phyloP scores from a whole-genome alignment of 2,797 vertebrate genomes.

The Serranus cabrilla region DNA sequence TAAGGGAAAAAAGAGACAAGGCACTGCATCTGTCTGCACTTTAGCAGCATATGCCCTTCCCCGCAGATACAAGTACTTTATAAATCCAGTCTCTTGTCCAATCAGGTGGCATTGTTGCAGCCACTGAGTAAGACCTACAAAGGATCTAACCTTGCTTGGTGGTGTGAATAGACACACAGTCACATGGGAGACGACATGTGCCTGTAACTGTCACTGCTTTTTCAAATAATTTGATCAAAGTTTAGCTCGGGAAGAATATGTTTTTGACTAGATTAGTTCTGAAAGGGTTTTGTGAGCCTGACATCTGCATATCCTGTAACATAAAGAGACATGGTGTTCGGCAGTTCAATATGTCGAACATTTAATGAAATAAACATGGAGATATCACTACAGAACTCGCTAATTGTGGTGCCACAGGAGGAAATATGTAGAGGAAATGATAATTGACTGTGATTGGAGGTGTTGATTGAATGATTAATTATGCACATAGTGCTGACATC shows the following conservation, averaged over 20 bases:
- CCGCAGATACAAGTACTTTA: conserved; percentile 21
- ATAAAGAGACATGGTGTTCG: too few species aligned
- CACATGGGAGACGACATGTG: not conserved
- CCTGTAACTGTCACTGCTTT: not conserved
- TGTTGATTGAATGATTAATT: not conserved
- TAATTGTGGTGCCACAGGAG: not conserved
- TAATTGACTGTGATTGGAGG: not conserved
- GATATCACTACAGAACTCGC: not conserved
- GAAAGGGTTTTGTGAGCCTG: too few species aligned
- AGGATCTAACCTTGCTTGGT: not conserved
- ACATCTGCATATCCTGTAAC: too few species aligned
- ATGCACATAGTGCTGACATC: not conserved
- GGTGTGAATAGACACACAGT: not conserved
- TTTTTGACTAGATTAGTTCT: too few species aligned
- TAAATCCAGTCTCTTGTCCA: conserved; percentile 4
- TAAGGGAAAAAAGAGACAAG: conserved; percentile 12
- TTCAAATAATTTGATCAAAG: too few species aligned
- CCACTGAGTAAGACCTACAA: conserved; percentile 6
- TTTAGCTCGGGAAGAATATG: too few species aligned
- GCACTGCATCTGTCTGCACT: conserved; percentile 33
- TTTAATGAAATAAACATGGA: too few species aligned
- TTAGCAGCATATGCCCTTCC: conserved; percentile 26
- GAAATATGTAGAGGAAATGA: not conserved
- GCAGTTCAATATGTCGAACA: too few species aligned
- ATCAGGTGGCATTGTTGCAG: conserved; percentile 12